phyloP scores from a whole-genome alignment of 2,797 vertebrate species.

The Enteromius argenteus region DNA sequence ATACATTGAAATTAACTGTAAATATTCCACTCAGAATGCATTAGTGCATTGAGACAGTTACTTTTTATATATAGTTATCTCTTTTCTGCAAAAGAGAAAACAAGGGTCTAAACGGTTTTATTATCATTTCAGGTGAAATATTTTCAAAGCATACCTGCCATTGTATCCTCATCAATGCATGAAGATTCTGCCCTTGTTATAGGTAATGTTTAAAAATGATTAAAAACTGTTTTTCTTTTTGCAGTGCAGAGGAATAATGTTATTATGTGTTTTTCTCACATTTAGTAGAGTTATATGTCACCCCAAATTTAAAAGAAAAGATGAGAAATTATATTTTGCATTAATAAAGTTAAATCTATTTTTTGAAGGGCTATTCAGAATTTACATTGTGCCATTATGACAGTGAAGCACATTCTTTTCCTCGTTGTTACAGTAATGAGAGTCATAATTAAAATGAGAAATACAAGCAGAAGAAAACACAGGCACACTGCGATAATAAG shows the following conservation, averaged over 20 bases:
- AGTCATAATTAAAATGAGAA: constrained; percentile 1
- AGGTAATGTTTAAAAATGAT: constrained; percentile 66
- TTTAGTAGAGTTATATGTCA: constrained; percentile 14
- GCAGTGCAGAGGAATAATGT: not conserved
- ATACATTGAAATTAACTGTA: not conserved
- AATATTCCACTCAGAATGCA: not conserved
- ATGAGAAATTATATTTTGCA: not conserved
- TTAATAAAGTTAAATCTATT: not conserved
- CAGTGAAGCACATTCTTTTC: not conserved
- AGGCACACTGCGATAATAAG: not conserved
- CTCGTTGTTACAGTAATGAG: not conserved
- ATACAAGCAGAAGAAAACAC: not conserved
- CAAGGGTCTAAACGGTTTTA: not conserved
- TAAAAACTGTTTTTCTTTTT: not conserved
- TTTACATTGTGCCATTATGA: not conserved
- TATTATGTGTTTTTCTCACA: constrained; percentile 31
- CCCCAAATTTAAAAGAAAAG: not conserved
- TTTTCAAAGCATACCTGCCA: constrained; percentile 74
- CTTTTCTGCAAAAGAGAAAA: not conserved
- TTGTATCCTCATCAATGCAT: constrained; percentile 81
- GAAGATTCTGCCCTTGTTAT: constrained; percentile 75
- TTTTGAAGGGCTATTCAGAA: not conserved
- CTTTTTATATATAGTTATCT: not conserved
- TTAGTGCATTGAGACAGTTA: not conserved
- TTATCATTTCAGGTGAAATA: constrained; percentile 79